Conservation (phyloP, 2,797 vertebrate genomes). For the Pangasius mekongensis region DNA sequence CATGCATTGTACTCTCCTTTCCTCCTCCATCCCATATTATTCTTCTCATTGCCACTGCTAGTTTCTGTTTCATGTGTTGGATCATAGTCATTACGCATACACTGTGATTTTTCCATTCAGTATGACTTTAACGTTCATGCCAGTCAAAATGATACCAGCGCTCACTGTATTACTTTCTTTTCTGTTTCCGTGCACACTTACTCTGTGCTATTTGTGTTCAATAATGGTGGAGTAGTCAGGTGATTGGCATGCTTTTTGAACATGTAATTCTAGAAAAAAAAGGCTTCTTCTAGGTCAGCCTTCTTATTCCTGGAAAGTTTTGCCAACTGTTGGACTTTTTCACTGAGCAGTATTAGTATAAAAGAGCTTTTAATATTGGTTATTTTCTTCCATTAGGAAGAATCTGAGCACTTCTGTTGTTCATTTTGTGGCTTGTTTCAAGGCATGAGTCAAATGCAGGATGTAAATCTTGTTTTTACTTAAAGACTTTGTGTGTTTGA, state of each 20-base stretch:
- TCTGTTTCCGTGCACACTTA: neutral
- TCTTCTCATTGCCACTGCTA: neutral
- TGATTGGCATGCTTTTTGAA: constrained; percentile 22
- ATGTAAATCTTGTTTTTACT: neutral
- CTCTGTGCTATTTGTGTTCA: constrained; percentile 22
- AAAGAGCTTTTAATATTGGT: constrained; percentile 23
- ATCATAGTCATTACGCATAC: constrained; percentile 22
- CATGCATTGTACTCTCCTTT: neutral
- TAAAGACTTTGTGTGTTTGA: neutral
- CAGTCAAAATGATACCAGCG: too few relatives aligned
- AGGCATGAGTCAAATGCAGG: neutral
- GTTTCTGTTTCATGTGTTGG: constrained; percentile 9
- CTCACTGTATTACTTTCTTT: neutral
- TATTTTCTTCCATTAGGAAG: constrained; percentile 11
- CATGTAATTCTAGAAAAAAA: constrained; percentile 2
- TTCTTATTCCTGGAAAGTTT: constrained; percentile 5
- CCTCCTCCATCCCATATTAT: neutral
- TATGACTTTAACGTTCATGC: constrained; percentile 1
- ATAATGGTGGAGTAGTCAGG: constrained; percentile 26
- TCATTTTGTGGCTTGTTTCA: neutral
- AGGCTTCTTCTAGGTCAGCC: neutral
- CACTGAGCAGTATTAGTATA: constrained; percentile 29
- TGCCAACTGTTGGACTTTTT: constrained; percentile 5
- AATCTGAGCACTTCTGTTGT: neutral
- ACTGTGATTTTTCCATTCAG: constrained; percentile 22